Evolutionary conservation across 2,888 invertebrate genomes (phyloP), one percentile per base, ranked within the genome.

Genomic region (Pristionchus entomophagus): DNA sequence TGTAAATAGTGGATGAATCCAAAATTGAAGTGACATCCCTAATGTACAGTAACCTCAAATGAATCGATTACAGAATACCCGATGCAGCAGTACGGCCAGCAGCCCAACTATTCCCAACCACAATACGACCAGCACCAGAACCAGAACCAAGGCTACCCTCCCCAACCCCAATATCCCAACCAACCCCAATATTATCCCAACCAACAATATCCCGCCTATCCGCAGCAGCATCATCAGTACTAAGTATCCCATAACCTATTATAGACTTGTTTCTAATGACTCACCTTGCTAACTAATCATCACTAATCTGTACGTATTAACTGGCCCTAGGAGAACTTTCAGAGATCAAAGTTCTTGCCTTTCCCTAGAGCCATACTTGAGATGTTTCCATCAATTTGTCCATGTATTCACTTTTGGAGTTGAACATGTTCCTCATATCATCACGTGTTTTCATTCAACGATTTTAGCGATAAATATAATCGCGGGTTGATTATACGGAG

Each of bases 61-160:
- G 38, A 0, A 49, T 51, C 2, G 17, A 45, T 84, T 84, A n/a
- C 83, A 84, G 84, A 73, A n/a, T 89, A 90, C 82, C 90, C 88
- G 45, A 90, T 90, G 90, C 89, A 89, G 59, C 88, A 88, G 32
- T 90, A 91, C 80, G 87, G 88, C 17, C 85, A 87, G 19, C 88
- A 89, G 56, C 41, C 78, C n/a, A 51, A 51, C 22, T 69, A 73
- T 77, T 41, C 59, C 12, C 83, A 85, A 35, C 87, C 84, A 41
- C 86, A 53, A 29, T 77, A 84, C 81, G 78, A 80, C 8, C 45
- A 73, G 41, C 41, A 78, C 32, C 78, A 56, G 26, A 38, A 56
- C 59, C 62, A 84, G 62, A 35, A 82, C 17, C 56, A 82, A 26
- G n/a, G n/a, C n/a, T 82, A 82, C 59, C 56, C 51, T 14, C 26